Evolutionary conservation across 2,888 invertebrate species (phyloP).

Genomic region (Drosophila anceps): DNA sequence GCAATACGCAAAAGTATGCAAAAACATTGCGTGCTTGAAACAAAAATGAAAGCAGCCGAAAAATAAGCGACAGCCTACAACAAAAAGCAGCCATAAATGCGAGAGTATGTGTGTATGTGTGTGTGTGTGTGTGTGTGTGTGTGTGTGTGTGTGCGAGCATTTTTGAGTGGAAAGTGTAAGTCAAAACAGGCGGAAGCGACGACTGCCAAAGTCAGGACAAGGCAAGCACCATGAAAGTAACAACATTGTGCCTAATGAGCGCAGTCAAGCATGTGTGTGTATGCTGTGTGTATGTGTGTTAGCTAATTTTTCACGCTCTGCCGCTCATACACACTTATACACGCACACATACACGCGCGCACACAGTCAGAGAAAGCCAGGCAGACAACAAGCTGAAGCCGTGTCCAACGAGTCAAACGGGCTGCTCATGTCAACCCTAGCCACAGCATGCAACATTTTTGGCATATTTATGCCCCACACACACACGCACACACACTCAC

Average conservation of each 20-base stretch:
- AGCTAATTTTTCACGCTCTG: constrained; percentile 61
- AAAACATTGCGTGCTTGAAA: constrained; percentile 58
- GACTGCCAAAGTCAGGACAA: constrained; percentile 66
- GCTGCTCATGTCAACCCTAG: constrained; percentile 37
- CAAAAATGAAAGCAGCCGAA: constrained; percentile 58
- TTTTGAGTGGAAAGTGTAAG: constrained; percentile 64
- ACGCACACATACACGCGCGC: constrained; percentile 3
- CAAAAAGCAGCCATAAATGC: constrained; percentile 40
- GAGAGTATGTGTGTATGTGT: background rate
- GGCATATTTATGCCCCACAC: constrained; percentile 52
- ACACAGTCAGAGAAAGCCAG: background rate
- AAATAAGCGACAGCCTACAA: constrained; percentile 44
- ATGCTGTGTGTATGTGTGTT: constrained; percentile 25
- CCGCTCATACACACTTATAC: constrained; percentile 13
- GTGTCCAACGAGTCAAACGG: constrained; percentile 58
- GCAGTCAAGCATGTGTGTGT: constrained; percentile 58
- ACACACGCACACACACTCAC: constrained; percentile 10
- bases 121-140: constrained; percentile 7
- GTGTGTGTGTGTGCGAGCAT: constrained; percentile 36
- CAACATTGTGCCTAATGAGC: constrained; percentile 73
- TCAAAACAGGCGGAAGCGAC: constrained; percentile 54
- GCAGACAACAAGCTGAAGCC: constrained; percentile 36
- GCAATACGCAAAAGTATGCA: constrained; percentile 62
- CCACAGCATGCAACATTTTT: constrained; percentile 56
- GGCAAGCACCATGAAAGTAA: constrained; percentile 69